A percentile compares a stretch with the other conserved stretches of the same genome.
phyloP scores from a whole-genome alignment of 2,888 invertebrate genomes.

The Tridacna gigas region DNA sequence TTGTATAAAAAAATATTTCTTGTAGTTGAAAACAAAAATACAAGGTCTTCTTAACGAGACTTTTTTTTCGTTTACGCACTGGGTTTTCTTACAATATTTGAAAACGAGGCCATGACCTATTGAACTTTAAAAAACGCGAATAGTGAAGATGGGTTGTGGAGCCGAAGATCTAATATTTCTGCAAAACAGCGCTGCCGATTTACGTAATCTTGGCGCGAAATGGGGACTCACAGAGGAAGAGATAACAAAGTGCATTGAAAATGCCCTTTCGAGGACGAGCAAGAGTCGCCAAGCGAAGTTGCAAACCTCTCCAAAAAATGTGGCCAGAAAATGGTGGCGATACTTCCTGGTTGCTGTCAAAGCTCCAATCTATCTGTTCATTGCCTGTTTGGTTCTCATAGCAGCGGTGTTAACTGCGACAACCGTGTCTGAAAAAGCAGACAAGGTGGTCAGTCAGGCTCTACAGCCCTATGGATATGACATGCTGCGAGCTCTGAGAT shows the following conservation, averaged over 20 bases:
- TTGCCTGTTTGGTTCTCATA: constrained; percentile 34
- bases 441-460: constrained; percentile 41
- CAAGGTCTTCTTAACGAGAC: no score
- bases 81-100: neutral
- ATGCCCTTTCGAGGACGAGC: constrained; percentile 55
- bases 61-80: neutral
- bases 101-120: constrained; percentile 58
- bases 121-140: constrained; percentile 17
- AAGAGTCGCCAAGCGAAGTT: constrained; percentile 31
- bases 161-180: constrained; percentile 62
- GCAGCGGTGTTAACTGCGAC: constrained; percentile 7
- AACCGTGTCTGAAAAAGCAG: constrained; percentile 54
- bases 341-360: constrained; percentile 58
- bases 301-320: constrained; percentile 51
- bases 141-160: constrained; percentile 53
- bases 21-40: no score
- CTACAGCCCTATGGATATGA: constrained; percentile 64
- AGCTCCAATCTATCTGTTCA: constrained; percentile 34
- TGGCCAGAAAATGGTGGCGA: constrained; percentile 60
- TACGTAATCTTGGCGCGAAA: constrained; percentile 65
- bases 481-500: constrained; percentile 62
- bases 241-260: constrained; percentile 65
- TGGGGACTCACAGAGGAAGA: constrained; percentile 71
- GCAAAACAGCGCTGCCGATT: constrained; percentile 66
- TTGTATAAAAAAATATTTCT: no score